Evolutionary conservation across 2,113 vertebrate genomes (phyloP).

Genomic region (Hemichromis elongatus): DNA sequence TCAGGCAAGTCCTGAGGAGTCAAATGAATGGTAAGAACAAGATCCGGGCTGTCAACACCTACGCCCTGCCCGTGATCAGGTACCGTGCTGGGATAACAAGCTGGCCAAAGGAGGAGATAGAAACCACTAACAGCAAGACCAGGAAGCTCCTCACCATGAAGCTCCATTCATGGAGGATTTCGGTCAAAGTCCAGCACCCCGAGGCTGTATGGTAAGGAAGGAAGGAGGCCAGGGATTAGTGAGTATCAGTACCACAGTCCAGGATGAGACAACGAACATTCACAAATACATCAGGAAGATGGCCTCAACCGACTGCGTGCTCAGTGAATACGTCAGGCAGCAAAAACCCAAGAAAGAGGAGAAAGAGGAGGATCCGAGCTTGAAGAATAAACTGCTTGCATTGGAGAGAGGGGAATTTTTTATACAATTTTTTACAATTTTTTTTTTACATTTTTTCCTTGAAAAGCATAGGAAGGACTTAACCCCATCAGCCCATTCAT

Average conservation of each 20-base stretch:
- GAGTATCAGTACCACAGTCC: accelerated
- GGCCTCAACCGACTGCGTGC: no score
- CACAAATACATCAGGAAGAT: no score
- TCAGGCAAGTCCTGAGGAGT: background rate
- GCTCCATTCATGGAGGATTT: background rate
- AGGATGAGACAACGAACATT: background rate
- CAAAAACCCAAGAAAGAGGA: background rate
- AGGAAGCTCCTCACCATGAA: background rate
- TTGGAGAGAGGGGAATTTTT: background rate
- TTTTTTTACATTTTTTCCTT: background rate
- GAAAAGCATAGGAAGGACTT: background rate
- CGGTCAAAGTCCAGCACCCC: background rate
- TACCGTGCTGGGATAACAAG: background rate
- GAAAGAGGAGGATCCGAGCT: background rate
- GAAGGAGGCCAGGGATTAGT: background rate
- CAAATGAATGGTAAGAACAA: background rate
- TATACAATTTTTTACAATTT: accelerated
- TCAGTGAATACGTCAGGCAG: background rate
- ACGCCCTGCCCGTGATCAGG: accelerated
- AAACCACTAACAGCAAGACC: background rate
- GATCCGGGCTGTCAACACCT: background rate
- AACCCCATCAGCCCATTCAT: background rate
- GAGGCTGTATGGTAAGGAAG: background rate
- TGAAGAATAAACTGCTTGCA: accelerated
- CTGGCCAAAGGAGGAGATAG: background rate